phyloP scores from a whole-genome alignment of 1,140 invertebrate genomes.

The Aphis gossypii region DNA sequence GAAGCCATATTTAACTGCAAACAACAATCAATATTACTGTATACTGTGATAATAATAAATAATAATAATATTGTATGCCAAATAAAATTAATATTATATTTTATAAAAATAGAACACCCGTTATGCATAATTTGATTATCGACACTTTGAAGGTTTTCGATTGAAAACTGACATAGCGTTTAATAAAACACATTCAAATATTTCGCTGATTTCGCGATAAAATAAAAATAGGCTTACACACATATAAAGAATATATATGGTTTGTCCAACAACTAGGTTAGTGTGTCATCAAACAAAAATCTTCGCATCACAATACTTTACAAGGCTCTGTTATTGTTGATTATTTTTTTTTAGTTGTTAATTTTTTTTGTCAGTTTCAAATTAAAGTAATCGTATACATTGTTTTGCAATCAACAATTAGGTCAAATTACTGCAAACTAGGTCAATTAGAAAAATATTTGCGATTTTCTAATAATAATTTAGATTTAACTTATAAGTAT shows the following conservation, averaged over 20 bases:
- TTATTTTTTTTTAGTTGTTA: slow-evolving; percentile 36
- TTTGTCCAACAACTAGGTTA: slow-evolving; percentile 52
- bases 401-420: slow-evolving; percentile 54
- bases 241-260: slow-evolving; percentile 35
- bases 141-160: slow-evolving; percentile 28
- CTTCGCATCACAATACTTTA: slow-evolving; percentile 50
- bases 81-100: neutral
- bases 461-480: neutral
- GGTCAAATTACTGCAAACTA: slow-evolving; percentile 53
- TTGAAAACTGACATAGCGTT: slow-evolving; percentile 36
- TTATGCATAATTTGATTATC: neutral
- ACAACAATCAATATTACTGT: neutral
- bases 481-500: neutral
- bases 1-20: neutral
- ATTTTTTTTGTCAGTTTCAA: slow-evolving; percentile 36
- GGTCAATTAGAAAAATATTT: slow-evolving; percentile 43
- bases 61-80: neutral
- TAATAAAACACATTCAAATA: slow-evolving; percentile 40
- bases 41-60: neutral
- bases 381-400: slow-evolving; percentile 50
- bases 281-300: slow-evolving; percentile 55
- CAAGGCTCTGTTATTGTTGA: slow-evolving; percentile 56
- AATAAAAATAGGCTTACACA: neutral
- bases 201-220: slow-evolving; percentile 35
- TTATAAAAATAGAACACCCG: neutral